Evolutionary conservation across 2,888 invertebrate genomes (phyloP).

Genomic region (Phlogophora meticulosa): DNA sequence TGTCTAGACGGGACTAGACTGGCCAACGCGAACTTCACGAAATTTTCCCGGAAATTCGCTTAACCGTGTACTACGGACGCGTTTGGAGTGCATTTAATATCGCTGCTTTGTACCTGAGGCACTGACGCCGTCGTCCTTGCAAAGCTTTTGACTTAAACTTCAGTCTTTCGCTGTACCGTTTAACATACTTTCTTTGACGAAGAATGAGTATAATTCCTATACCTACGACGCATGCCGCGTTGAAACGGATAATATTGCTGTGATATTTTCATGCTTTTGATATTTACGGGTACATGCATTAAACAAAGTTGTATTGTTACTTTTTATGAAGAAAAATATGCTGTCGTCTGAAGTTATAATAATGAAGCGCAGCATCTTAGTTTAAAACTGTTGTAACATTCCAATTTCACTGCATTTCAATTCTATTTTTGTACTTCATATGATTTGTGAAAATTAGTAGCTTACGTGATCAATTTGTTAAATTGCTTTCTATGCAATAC

Average conservation of each 20-base stretch:
- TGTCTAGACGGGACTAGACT: neutral
- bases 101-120: neutral
- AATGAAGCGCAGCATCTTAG: too few species aligned
- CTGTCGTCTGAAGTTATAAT: too few species aligned
- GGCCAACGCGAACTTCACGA: neutral
- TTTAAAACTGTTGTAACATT: neutral
- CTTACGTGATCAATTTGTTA: too few species aligned
- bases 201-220: neutral
- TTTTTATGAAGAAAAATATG: too few species aligned
- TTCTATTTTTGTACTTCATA: neutral
- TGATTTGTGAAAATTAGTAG: too few species aligned
- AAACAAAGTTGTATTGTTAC: neutral
- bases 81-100: conserved; percentile 11
- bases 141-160: conserved; percentile 22
- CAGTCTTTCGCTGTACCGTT: conserved; percentile 3
- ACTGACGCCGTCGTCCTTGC: neutral
- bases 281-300: neutral
- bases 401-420: neutral
- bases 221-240: neutral
- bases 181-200: conserved; percentile 27
- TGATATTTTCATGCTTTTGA: neutral
- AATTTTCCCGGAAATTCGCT: neutral
- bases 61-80: neutral
- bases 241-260: neutral
- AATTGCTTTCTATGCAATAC: neutral